Base-by-base conservation (phyloP, 2,888 invertebrate species). In the Sarcophaga variegata region DNA sequence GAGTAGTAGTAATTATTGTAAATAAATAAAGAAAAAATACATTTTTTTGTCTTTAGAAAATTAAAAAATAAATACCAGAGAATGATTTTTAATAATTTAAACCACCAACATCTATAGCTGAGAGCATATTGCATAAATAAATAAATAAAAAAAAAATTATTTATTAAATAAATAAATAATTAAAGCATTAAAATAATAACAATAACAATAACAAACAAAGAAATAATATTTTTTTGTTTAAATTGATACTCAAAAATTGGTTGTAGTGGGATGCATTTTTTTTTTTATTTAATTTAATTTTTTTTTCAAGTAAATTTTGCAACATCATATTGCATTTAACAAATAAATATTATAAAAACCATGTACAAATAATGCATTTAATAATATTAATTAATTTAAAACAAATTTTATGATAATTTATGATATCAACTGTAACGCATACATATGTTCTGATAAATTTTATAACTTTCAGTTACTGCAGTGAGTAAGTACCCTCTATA, bases 241-340 rank as follows among this genome's bases (percentile, higher is more conserved):
- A 83, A 89, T 88, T 87, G 83, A 79, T 74, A 86, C 90, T 91
- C 91, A 92, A 91, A 92, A 91, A 91, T 92, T 91, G 91, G 91
- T 92, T 91, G 92, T 91, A 92, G 92, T 90, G 90, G 90, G 89
- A 91, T 90, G 87, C 86, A 17, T 59, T 69, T 47, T 1, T 47
- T 1, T 11, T 70, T 78, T 4, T 62, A 25, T 47, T 37, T 37
- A 37, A 2, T 37, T 37, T 4, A 11, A 25, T 25, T 64, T 54
- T 54, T 54, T 14, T 54, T 54, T 54, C 17, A 54, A 54, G 54
- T 54, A 54, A 37, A 3, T 54, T 14, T 54, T 54, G 54, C 12
- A 54, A 54, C 54, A 17, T 54, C 1, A 54, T 37, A 37, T 8
- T 37, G 14, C 14, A 49, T 49, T 49, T 49, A 14, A 49, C 22